These are phyloP conservation scores for Cuculus canorus DNA, from an alignment of 2,797 vertebrate genomes.

Conservation along the genomic window DNA sequence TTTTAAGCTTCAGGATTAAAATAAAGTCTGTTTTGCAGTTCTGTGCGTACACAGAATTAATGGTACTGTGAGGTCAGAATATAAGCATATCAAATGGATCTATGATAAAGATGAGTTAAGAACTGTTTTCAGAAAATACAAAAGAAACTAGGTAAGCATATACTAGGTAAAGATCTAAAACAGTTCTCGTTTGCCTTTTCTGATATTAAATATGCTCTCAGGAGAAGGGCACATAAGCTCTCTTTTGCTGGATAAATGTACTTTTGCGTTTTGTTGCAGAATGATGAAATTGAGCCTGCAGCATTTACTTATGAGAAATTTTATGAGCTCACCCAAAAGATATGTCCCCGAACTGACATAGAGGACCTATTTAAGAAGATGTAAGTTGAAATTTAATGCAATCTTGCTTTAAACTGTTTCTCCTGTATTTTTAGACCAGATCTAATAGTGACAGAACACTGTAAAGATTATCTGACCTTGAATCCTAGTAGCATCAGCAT, in stretches of 20 bases:
- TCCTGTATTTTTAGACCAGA: constrained; percentile 40
- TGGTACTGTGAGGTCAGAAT: neutral
- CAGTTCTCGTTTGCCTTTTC: neutral
- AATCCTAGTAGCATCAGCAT: constrained; percentile 9
- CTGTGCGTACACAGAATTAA: neutral
- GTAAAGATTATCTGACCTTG: neutral
- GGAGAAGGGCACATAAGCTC: neutral
- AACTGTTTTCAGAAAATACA: neutral
- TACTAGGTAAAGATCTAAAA: neutral
- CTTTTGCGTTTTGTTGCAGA: constrained; percentile 79
- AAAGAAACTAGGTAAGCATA: neutral
- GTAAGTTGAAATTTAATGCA: constrained; percentile 79
- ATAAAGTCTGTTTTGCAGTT: neutral
- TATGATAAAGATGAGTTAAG: neutral
- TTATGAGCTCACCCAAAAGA: constrained; percentile 98
- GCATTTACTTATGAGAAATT: constrained; percentile 97
- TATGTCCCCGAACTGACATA: constrained; percentile 98
- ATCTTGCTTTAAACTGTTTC: neutral
- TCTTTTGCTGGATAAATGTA: neutral
- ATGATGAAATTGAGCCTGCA: constrained; percentile 94
- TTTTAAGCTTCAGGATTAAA: neutral
- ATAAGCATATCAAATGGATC: neutral
- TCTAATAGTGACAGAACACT: neutral
- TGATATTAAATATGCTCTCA: neutral
- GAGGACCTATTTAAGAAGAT: constrained; percentile 98